These are phyloP conservation scores for Dugesia japonica DNA, from an alignment of 2,888 invertebrate genomes.

Conservation along the genomic window DNA sequence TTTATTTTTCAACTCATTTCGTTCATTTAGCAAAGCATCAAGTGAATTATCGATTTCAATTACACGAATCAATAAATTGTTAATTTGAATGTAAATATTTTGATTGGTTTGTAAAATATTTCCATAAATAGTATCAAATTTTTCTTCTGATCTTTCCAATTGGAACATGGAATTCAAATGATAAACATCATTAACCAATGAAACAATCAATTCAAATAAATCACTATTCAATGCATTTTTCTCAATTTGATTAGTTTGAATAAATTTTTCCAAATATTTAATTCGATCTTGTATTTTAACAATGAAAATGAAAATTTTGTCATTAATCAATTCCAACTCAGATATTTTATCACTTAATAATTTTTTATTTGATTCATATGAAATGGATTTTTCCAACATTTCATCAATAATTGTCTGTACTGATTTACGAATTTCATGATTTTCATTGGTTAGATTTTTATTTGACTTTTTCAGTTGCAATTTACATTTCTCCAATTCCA, in stretches of 20 bases:
- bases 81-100: not conserved
- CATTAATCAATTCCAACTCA: not conserved
- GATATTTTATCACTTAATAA: not conserved
- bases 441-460: not conserved
- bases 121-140: not conserved
- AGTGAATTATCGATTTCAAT: not conserved
- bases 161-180: not conserved
- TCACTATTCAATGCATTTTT: not conserved
- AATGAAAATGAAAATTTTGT: not conserved
- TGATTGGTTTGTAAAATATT: not conserved
- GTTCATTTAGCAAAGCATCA: not conserved
- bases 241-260: not conserved
- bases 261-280: not conserved
- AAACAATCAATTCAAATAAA: not conserved
- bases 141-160: not conserved
- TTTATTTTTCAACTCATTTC: not conserved
- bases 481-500: not conserved
- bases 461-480: not conserved
- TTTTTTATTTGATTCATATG: not conserved
- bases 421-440: not conserved
- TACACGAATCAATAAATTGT: not conserved
- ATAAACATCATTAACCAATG: not conserved
- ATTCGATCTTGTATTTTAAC: not conserved
- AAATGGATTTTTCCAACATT: not conserved
- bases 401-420: not conserved